phyloP scores from a whole-genome alignment of 1,140 invertebrate species.

The Caerostris extrusa region DNA sequence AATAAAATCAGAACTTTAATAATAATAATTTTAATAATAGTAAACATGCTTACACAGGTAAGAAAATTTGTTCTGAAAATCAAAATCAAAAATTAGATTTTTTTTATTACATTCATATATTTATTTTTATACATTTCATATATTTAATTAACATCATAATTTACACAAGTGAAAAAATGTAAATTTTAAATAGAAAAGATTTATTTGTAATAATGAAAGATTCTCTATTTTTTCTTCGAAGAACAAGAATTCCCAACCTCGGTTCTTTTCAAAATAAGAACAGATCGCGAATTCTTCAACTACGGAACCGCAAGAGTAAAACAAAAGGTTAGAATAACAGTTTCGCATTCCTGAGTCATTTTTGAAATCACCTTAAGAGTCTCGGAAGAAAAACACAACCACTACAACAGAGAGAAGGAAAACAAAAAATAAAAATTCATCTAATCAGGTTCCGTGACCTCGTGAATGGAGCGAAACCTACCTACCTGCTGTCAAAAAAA shows the following conservation, averaged over 20 bases:
- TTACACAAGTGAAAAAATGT: too few relatives aligned
- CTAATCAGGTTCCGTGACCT: conserved; percentile 70
- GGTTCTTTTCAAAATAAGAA: neutral
- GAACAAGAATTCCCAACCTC: neutral
- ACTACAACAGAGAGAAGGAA: neutral
- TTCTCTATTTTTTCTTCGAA: neutral
- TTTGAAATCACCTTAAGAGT: conserved; percentile 4
- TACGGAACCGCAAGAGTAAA: neutral
- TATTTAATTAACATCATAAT: too few relatives aligned
- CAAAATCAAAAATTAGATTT: too few relatives aligned
- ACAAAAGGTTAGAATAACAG: neutral
- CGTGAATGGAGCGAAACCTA: conserved; percentile 63
- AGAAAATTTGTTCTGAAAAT: too few relatives aligned
- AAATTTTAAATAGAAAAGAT: too few relatives aligned
- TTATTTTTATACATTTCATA: too few relatives aligned
- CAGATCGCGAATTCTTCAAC: neutral
- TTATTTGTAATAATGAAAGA: neutral
- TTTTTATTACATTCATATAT: too few relatives aligned
- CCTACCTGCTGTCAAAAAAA: conserved; percentile 35
- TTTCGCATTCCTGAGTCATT: conserved; percentile 32
- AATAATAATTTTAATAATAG: too few relatives aligned
- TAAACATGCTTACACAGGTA: too few relatives aligned
- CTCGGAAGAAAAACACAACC: neutral
- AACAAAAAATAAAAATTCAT: conserved; percentile 29
- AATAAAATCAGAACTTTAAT: too few relatives aligned